phyloP scores from a whole-genome alignment of 2,888 invertebrate species.

The Lycophotia porphyrea region DNA sequence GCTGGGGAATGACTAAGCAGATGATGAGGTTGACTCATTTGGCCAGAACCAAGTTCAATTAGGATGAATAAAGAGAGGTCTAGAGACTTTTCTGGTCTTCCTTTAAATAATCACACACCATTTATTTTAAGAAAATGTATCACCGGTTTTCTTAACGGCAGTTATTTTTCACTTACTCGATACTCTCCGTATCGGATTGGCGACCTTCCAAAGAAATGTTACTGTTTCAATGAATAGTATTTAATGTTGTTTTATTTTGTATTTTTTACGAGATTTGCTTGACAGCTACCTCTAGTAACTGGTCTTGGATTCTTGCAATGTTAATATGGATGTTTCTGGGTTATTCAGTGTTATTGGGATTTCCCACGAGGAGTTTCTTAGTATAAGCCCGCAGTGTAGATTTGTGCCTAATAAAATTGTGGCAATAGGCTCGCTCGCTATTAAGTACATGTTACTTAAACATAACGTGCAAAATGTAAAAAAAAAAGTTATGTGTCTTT shows the following conservation, averaged over 20 bases:
- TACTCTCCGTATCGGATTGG: slow-evolving; percentile 62
- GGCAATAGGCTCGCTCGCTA: background rate
- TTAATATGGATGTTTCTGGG: background rate
- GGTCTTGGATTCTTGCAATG: background rate
- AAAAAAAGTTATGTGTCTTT: background rate
- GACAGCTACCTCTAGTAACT: slow-evolving; percentile 12
- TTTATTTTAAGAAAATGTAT: slow-evolving; percentile 43
- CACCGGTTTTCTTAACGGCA: slow-evolving; percentile 33
- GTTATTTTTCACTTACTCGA: slow-evolving; percentile 62
- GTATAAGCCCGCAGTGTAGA: background rate
- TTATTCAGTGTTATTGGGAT: background rate
- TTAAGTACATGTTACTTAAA: background rate
- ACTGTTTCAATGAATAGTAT: slow-evolving; percentile 62
- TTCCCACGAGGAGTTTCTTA: background rate
- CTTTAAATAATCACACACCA: slow-evolving; percentile 16
- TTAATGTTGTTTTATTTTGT: slow-evolving; percentile 42
- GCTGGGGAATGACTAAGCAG: no score
- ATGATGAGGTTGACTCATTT: background rate
- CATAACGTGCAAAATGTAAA: background rate
- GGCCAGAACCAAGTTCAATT: background rate
- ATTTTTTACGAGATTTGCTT: slow-evolving; percentile 29
- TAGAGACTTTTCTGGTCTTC: background rate
- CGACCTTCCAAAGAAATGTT: slow-evolving; percentile 57
- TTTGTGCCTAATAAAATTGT: background rate
- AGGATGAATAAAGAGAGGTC: background rate